These are phyloP conservation scores for Epinephelus cyanopodus DNA, from an alignment of 2,113 vertebrate genomes.

Conservation along the genomic window DNA sequence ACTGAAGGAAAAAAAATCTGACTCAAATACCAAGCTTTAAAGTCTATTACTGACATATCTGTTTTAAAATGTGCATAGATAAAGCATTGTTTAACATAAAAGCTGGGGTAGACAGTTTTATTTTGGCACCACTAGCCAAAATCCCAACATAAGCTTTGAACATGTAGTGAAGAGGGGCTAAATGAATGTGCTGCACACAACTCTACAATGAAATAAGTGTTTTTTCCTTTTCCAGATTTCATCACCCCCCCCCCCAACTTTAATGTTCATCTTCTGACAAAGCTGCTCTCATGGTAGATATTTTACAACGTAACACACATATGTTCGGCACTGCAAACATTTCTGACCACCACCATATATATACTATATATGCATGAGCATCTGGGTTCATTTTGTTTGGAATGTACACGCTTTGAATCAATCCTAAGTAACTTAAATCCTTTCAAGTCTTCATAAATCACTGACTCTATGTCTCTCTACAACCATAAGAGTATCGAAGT, in stretches of 20 bases:
- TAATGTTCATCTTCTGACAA: slow-evolving; percentile 1
- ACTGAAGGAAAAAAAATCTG: background rate
- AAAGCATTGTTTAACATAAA: background rate
- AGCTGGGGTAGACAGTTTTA: too few relatives aligned
- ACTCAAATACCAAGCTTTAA: background rate
- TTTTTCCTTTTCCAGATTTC: too few relatives aligned
- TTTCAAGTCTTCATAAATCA: slow-evolving; percentile 10
- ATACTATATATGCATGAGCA: slow-evolving; percentile 13
- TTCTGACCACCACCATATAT: slow-evolving; percentile 27
- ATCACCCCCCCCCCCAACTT: too few relatives aligned
- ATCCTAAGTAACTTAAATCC: background rate
- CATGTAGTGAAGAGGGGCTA: too few relatives aligned
- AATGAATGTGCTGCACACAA: too few relatives aligned
- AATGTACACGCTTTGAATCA: slow-evolving; percentile 24
- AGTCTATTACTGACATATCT: background rate
- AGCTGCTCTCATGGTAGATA: slow-evolving; percentile 17
- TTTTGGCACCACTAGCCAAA: too few relatives aligned
- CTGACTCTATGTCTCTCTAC: background rate
- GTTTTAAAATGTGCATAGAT: background rate
- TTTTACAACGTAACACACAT: slow-evolving; percentile 18
- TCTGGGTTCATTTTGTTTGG: slow-evolving; percentile 53
- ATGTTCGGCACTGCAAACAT: slow-evolving; percentile 8
- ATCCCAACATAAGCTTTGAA: too few relatives aligned
- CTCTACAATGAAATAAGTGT: too few relatives aligned
- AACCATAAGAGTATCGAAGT: background rate